These are phyloP conservation scores for Torymus texanus DNA, from an alignment of 2,888 invertebrate species.

Conservation along the genomic window DNA sequence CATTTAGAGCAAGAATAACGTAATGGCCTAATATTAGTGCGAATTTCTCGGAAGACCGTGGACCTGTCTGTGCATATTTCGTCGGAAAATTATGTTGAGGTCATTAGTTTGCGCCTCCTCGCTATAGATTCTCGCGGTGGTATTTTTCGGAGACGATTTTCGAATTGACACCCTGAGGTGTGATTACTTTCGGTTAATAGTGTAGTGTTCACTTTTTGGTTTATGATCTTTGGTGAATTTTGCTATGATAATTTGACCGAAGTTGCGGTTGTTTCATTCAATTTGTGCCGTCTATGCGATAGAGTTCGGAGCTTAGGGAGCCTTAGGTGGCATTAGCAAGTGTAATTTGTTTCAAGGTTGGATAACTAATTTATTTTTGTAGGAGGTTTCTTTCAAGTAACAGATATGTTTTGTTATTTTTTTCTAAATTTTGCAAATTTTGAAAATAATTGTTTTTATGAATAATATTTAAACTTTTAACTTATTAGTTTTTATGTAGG, in stretches of 20 bases:
- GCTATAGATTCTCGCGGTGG: no score
- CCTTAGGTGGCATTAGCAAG: neutral
- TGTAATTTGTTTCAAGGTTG: constrained; percentile 35
- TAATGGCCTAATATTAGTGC: constrained; percentile 53
- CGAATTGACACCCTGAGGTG: no score
- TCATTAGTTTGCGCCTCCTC: no score
- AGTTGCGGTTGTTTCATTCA: constrained; percentile 7
- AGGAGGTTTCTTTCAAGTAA: neutral
- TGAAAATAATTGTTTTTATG: neutral
- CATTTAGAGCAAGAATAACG: constrained; percentile 50
- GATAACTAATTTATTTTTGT: neutral
- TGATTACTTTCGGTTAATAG: neutral
- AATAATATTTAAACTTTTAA: no score
- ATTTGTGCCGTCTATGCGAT: constrained; percentile 6
- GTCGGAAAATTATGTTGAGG: no score
- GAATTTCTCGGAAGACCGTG: constrained; percentile 33
- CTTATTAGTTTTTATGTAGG: neutral
- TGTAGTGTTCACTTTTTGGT: neutral
- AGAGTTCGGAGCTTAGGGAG: constrained; percentile 14
- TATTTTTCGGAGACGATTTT: no score
- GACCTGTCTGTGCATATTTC: neutral
- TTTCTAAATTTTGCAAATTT: neutral
- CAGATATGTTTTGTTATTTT: neutral
- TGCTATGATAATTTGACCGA: neutral
- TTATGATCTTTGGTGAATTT: neutral